These are phyloP conservation scores for Eupsilia transversa DNA, from an alignment of 2,888 invertebrate genomes.

Conservation along the genomic window DNA sequence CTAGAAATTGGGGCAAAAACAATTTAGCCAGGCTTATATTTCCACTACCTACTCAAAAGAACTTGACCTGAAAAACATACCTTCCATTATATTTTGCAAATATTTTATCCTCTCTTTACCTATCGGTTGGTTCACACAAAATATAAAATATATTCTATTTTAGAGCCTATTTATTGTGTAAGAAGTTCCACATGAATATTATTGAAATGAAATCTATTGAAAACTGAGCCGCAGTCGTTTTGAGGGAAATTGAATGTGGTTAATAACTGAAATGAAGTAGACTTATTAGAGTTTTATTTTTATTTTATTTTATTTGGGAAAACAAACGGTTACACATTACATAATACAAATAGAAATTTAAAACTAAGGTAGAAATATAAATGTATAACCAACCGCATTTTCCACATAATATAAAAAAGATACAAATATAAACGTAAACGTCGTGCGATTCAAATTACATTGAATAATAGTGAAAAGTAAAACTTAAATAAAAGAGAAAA, in stretches of 20 bases:
- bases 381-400: too few relatives aligned
- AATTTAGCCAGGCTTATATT: slow-evolving; percentile 16
- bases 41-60: slow-evolving; percentile 16
- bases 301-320: too few relatives aligned
- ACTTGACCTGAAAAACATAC: slow-evolving; percentile 26
- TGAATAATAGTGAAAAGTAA: too few relatives aligned
- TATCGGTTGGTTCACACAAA: slow-evolving; percentile 18
- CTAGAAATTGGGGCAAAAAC: slow-evolving; percentile 20
- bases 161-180: slow-evolving; percentile 31
- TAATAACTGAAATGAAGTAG: slow-evolving; percentile 10
- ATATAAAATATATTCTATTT: slow-evolving; percentile 35
- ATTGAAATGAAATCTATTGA: slow-evolving; percentile 40
- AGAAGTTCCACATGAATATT: slow-evolving; percentile 24
- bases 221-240: slow-evolving; percentile 33
- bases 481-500: too few relatives aligned
- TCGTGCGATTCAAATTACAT: too few relatives aligned
- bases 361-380: too few relatives aligned
- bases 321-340: too few relatives aligned
- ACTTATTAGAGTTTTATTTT: slow-evolving; percentile 4
- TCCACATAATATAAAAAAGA: too few relatives aligned
- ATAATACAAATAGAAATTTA: too few relatives aligned
- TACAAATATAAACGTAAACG: too few relatives aligned
- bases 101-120: slow-evolving; percentile 23
- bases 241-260: slow-evolving; percentile 19
- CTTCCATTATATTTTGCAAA: slow-evolving; percentile 24